These are phyloP conservation scores for Eupeodes luniger DNA, from an alignment of 2,888 invertebrate genomes.

Conservation along the genomic window DNA sequence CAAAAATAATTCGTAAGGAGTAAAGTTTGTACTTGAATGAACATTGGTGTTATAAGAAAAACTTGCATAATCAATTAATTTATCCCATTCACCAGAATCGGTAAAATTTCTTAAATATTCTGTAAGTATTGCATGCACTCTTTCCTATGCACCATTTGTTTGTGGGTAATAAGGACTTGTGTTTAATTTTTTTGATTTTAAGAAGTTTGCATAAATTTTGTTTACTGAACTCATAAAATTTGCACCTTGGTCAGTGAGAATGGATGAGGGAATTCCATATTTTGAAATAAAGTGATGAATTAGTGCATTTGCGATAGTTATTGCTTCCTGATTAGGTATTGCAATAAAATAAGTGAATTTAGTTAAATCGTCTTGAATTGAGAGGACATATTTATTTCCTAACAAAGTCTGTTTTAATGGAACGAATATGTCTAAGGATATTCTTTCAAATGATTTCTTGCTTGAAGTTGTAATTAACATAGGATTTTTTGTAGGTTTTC, in stretches of 20 bases:
- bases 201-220: conserved; percentile 77
- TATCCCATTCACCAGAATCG: conserved; percentile 33
- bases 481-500: not conserved
- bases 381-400: too few relatives aligned
- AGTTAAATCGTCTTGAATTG: too few relatives aligned
- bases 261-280: too few relatives aligned
- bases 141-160: conserved; percentile 65
- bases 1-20: conserved; percentile 53
- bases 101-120: conserved; percentile 80
- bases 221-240: conserved; percentile 77
- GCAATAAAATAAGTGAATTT: too few relatives aligned
- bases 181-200: conserved; percentile 74
- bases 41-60: conserved; percentile 41
- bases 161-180: conserved; percentile 79
- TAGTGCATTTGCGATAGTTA: too few relatives aligned
- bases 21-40: conserved; percentile 41
- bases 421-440: too few relatives aligned
- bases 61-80: conserved; percentile 24
- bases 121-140: conserved; percentile 79
- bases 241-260: conserved; percentile 50
- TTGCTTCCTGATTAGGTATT: too few relatives aligned
- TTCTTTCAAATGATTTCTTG: too few relatives aligned
- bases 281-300: too few relatives aligned
- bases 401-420: too few relatives aligned
- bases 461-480: not conserved